A percentile compares a stretch with the other conserved stretches of the same genome.
Evolutionary conservation across 1,140 invertebrate genomes (phyloP).

Genomic region (Holcopasites calliopsidis): DNA sequence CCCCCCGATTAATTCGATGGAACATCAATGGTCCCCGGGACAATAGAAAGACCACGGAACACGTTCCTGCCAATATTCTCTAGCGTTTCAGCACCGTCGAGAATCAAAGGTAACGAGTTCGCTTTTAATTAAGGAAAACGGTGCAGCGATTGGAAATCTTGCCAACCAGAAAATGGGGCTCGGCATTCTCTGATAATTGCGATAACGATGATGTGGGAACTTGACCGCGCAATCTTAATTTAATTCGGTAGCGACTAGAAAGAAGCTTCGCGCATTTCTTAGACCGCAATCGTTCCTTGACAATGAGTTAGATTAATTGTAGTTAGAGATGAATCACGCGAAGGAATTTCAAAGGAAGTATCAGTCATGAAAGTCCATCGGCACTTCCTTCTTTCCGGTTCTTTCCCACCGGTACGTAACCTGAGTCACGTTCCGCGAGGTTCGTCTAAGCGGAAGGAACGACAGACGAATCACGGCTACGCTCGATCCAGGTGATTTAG

Average conservation of each 20-base stretch:
- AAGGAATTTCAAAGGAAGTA: background rate
- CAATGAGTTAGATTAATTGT: background rate
- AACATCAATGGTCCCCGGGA: background rate
- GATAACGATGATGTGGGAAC: background rate
- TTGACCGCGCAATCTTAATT: background rate
- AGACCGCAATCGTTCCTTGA: background rate
- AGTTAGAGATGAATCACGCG: background rate
- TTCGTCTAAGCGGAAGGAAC: slow-evolving; percentile 14
- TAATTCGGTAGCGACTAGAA: too few species aligned
- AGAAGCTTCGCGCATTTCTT: too few species aligned
- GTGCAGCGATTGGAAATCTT: background rate
- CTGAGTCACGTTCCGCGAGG: background rate
- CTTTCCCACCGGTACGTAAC: too few species aligned
- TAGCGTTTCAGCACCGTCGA: background rate
- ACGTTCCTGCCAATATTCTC: background rate
- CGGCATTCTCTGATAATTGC: background rate
- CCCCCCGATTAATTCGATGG: background rate
- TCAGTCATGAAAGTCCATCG: background rate
- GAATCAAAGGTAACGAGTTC: background rate
- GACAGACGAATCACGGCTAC: slow-evolving; percentile 29
- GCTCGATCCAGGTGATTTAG: background rate
- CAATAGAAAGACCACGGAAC: background rate
- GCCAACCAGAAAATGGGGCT: background rate
- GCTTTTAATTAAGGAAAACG: background rate
- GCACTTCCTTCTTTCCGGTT: background rate